Base-by-base conservation (phyloP, 2,113 vertebrate species). In the Camelus bactrianus region DNA sequence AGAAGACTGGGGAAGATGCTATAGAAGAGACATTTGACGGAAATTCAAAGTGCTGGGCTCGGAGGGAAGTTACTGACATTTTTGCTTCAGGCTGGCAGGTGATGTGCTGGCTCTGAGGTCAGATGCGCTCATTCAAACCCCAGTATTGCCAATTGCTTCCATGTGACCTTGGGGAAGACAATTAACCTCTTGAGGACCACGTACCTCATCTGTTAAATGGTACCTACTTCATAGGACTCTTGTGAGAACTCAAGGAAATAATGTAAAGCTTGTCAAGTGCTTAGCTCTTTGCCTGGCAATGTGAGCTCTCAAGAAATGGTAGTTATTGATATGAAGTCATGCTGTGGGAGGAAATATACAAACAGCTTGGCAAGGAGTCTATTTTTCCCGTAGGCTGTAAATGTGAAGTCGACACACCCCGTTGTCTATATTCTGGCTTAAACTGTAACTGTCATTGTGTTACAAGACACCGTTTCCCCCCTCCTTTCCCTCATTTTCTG, bases 231-330 rank as follows among this genome's bases (percentile, higher is more conserved):
- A 13, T 4, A 24, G 62, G 60, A 73, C 82, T 85, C 60, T 91
- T 70, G 14, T 67, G 60, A 86, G 69, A 76, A 67, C n/a, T 46
- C 35, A 96, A 87, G 58, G 56, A 94, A 80, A 89, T 79, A 52
- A 89, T 50, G 7, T 60, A 28, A 81, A 93, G 20, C 50, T 95
- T 91, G 38, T 81, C 67, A 84, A 82, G 35, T 20, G 30, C 13
- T 92, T 58, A n/a, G 52, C 87, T 95, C 35, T 58, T 35, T 67
- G 38, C 50, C 22, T 72, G 62, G 50, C 69, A 83, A 91, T 6
- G 42, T 16, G 42, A 93, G 46, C 26, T 56, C 72, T 48, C 50
- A 48, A 20, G 69, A 82, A 80, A 82, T 13, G 80, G 56, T 67
- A 28, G 73, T 8, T 22, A 7, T 79, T 80, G 75, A 16, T 56